phyloP scores from a whole-genome alignment of 1,140 invertebrate genomes.

The Dufourea novaeangliae region DNA sequence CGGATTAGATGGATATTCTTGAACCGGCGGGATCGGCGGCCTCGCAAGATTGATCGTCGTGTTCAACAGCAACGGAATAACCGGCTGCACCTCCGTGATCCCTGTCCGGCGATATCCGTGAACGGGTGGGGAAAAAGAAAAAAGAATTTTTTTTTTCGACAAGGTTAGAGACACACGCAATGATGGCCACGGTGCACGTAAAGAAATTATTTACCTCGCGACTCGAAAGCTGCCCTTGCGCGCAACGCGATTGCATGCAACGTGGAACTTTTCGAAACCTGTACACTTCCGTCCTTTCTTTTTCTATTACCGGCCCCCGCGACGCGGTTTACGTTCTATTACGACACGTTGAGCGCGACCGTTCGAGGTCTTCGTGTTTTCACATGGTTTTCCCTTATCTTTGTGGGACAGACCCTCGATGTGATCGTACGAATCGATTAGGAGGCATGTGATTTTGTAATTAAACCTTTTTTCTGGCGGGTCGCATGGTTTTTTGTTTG shows the following conservation, averaged over 20 bases:
- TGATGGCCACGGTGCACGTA: constrained; percentile 17
- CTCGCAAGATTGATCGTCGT: constrained; percentile 78
- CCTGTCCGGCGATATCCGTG: constrained; percentile 57
- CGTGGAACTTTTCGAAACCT: constrained; percentile 12
- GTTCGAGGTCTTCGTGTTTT: background rate
- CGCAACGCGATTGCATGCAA: constrained; percentile 19
- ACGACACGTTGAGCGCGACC: background rate
- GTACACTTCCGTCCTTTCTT: background rate
- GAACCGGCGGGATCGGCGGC: constrained; percentile 81
- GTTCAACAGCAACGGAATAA: constrained; percentile 77
- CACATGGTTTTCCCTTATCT: background rate
- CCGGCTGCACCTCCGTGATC: constrained; percentile 73
- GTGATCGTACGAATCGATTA: background rate
- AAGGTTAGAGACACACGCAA: constrained; percentile 53
- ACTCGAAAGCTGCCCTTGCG: background rate
- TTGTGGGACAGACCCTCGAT: background rate
- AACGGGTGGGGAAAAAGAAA: constrained; percentile 16
- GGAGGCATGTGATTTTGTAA: background rate
- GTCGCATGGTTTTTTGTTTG: too few species aligned
- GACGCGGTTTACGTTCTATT: background rate
- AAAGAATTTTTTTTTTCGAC: constrained; percentile 57
- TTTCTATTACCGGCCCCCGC: background rate
- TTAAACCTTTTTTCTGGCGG: background rate
- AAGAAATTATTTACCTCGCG: constrained; percentile 11
- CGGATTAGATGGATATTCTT: constrained; percentile 85